These are phyloP conservation scores for Oreocharis arfaki DNA, from an alignment of 2,113 vertebrate genomes.

Conservation along the genomic window DNA sequence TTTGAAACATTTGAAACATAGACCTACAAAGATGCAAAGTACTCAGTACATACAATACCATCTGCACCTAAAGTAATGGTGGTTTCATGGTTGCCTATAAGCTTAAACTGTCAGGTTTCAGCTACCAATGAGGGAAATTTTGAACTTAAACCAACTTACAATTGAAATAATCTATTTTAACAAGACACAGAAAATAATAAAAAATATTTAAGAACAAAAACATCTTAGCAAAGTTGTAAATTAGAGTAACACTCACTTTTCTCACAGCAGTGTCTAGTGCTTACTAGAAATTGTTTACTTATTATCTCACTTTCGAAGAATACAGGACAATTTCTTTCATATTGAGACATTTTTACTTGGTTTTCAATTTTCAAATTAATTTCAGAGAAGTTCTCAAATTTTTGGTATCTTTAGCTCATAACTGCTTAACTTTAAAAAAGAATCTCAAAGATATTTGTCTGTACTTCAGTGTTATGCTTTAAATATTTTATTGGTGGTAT, in stretches of 20 bases:
- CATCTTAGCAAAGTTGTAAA: neutral
- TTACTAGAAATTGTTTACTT: neutral
- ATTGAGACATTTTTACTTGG: fast-evolving
- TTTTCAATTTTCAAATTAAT: neutral
- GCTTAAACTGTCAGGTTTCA: neutral
- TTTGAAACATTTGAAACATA: neutral
- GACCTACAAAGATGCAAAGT: neutral
- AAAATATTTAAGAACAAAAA: neutral
- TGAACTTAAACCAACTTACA: neutral
- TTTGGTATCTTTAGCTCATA: neutral
- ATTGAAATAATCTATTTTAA: neutral
- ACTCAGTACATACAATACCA: neutral
- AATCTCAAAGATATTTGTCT: neutral
- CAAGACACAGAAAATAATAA: neutral
- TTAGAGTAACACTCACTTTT: neutral
- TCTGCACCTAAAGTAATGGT: neutral
- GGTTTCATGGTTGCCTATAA: neutral
- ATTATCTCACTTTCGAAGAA: neutral
- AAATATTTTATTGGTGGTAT: neutral
- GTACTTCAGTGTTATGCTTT: neutral
- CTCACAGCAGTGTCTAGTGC: neutral
- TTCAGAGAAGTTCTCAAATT: neutral
- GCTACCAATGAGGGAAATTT: neutral
- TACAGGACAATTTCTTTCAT: neutral
- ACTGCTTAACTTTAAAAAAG: neutral